These are phyloP conservation scores for Lepus europaeus DNA, from an alignment of 2,113 vertebrate genomes.

Conservation along the genomic window DNA sequence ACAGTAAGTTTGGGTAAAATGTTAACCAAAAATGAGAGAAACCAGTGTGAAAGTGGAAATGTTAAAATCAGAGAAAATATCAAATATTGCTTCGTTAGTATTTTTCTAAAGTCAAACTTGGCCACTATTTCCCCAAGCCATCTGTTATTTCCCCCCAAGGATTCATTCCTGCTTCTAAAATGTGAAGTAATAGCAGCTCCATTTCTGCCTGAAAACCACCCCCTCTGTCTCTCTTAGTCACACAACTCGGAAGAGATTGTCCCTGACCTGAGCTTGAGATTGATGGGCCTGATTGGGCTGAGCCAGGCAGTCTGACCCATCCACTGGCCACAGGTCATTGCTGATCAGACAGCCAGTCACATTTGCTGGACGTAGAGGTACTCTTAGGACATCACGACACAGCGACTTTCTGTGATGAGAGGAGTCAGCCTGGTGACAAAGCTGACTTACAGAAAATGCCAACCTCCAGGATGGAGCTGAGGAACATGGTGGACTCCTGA, in stretches of 20 bases:
- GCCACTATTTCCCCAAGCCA: not conserved
- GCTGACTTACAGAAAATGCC: not conserved
- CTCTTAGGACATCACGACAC: too few relatives aligned
- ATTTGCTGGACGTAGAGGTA: not conserved
- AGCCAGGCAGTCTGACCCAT: not conserved
- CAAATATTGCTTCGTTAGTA: not conserved
- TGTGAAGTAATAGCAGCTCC: not conserved
- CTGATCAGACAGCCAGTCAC: not conserved
- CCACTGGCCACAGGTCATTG: not conserved
- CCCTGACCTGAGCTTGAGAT: not conserved
- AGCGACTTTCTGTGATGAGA: not conserved
- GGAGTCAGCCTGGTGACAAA: not conserved
- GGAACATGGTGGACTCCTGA: not conserved
- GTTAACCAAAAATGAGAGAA: not conserved
- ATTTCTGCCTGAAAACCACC: not conserved
- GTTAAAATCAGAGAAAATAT: constrained; percentile 39
- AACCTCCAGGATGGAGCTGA: not conserved
- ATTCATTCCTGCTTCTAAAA: not conserved
- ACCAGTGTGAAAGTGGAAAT: not conserved
- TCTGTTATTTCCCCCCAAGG: not conserved
- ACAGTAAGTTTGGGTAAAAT: not conserved
- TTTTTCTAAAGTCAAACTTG: constrained; percentile 18
- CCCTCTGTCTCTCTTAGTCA: not conserved
- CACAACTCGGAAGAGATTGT: not conserved
- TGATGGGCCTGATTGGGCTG: not conserved